Conservation (phyloP, 1,140 invertebrate species). For the Ctenoplectra terminalis region DNA sequence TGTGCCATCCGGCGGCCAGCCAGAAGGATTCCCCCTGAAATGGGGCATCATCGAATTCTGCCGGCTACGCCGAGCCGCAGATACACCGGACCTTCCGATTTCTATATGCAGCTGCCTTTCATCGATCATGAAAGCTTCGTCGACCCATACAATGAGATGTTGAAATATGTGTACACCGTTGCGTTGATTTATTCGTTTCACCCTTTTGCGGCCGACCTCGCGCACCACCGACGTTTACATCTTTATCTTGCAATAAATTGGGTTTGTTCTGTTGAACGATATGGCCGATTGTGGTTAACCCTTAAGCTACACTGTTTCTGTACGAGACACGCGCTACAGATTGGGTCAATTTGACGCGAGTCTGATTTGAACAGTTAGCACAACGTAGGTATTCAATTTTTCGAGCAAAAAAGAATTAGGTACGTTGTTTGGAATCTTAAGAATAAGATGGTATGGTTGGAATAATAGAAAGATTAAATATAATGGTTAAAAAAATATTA, state of each 20-base stretch:
- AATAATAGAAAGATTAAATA: too few species aligned
- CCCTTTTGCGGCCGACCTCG: background rate
- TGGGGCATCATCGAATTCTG: slow-evolving; percentile 56
- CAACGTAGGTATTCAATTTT: too few species aligned
- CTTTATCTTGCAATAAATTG: slow-evolving; percentile 17
- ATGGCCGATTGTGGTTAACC: too few species aligned
- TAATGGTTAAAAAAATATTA: too few species aligned
- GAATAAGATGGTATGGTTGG: too few species aligned
- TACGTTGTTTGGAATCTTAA: too few species aligned
- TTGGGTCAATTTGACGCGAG: too few species aligned
- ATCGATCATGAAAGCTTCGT: slow-evolving; percentile 18
- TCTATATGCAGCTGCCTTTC: slow-evolving; percentile 51
- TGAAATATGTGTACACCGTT: slow-evolving; percentile 38
- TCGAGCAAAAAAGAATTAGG: too few species aligned
- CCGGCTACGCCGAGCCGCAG: slow-evolving; percentile 14
- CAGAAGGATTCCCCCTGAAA: slow-evolving; percentile 17
- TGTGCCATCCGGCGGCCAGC: background rate
- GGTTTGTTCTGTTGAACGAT: background rate
- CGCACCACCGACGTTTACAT: background rate
- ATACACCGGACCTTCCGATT: slow-evolving; percentile 45
- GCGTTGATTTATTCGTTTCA: slow-evolving; percentile 22
- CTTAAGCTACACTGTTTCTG: too few species aligned
- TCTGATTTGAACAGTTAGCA: too few species aligned
- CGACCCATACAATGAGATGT: slow-evolving; percentile 32
- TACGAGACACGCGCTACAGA: too few species aligned